A percentile compares a stretch with the other conserved stretches of the same genome.
phyloP scores from a whole-genome alignment of 2,797 vertebrate genomes.

The Siniperca undulata region DNA sequence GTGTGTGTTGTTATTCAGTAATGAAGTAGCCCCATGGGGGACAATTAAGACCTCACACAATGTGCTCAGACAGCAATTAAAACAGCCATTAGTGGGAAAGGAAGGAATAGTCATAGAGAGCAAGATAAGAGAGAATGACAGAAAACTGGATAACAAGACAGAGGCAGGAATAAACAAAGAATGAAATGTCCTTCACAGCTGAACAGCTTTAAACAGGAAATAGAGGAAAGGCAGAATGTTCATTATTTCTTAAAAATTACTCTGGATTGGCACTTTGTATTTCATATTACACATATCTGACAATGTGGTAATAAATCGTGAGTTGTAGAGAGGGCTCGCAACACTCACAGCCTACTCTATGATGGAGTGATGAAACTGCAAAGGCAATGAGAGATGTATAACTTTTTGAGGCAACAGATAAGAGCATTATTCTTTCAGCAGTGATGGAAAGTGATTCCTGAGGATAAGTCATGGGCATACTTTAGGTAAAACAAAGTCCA shows the following conservation, averaged over 20 bases:
- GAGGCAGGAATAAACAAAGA: constrained; percentile 39
- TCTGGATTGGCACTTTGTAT: constrained; percentile 36
- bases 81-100: constrained; percentile 66
- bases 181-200: constrained; percentile 42
- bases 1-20: constrained; percentile 53
- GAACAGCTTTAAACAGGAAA: constrained; percentile 35
- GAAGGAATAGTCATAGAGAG: constrained; percentile 49
- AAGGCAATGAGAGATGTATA: constrained; percentile 35
- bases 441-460: constrained; percentile 28
- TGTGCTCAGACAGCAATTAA: constrained; percentile 81
- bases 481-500: neutral
- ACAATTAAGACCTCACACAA: constrained; percentile 78
- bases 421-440: constrained; percentile 39
- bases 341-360: constrained; percentile 45
- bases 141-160: constrained; percentile 61
- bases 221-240: constrained; percentile 14
- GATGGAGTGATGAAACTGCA: constrained; percentile 38
- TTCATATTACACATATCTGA: constrained; percentile 38
- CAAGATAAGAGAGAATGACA: constrained; percentile 56
- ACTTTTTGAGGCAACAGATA: constrained; percentile 26
- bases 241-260: constrained; percentile 48
- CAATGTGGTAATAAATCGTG: constrained; percentile 39
- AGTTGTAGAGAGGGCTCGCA: constrained; percentile 35
- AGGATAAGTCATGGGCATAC: constrained; percentile 3
- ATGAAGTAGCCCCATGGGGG: constrained; percentile 70